Evolutionary conservation across 1,140 invertebrate genomes (phyloP).

Genomic region (Zophobas atratus): DNA sequence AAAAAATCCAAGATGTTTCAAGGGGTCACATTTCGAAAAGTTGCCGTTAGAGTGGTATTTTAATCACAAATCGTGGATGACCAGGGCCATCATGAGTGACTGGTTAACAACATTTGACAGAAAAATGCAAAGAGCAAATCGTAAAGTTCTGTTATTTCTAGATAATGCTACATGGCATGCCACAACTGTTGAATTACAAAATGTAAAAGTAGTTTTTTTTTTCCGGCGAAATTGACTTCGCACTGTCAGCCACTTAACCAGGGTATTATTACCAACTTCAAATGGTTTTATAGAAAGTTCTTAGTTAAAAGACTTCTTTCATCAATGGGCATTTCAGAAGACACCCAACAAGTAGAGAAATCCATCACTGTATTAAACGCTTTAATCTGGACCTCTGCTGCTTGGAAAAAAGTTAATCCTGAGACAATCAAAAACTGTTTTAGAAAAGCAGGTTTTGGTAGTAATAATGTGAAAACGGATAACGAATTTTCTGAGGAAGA

Average conservation of each 20-base stretch:
- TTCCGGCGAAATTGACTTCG: slow-evolving; percentile 69
- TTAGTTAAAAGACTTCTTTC: slow-evolving; percentile 54
- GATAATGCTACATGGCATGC: slow-evolving; percentile 61
- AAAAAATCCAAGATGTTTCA: slow-evolving; percentile 41
- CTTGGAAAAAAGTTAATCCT: slow-evolving; percentile 10
- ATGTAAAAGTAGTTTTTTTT: slow-evolving; percentile 68
- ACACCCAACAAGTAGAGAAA: slow-evolving; percentile 19
- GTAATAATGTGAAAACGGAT: no score
- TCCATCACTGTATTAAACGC: slow-evolving; percentile 26
- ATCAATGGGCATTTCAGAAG: background rate
- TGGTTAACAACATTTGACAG: slow-evolving; percentile 63
- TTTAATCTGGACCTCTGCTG: slow-evolving; percentile 8
- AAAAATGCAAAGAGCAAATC: slow-evolving; percentile 62
- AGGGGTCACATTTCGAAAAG: slow-evolving; percentile 43
- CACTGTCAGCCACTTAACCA: slow-evolving; percentile 70
- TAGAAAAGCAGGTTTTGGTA: background rate
- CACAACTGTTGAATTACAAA: slow-evolving; percentile 57
- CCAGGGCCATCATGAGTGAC: slow-evolving; percentile 53
- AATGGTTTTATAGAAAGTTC: slow-evolving; percentile 60
- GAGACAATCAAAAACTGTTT: slow-evolving; percentile 20
- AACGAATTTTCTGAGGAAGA: no score
- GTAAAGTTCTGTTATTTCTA: slow-evolving; percentile 66
- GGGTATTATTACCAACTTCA: slow-evolving; percentile 68
- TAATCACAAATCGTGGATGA: slow-evolving; percentile 57
- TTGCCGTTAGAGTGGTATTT: slow-evolving; percentile 53